These are phyloP conservation scores for Cuculus canorus DNA, from an alignment of 2,797 vertebrate genomes.

Conservation along the genomic window DNA sequence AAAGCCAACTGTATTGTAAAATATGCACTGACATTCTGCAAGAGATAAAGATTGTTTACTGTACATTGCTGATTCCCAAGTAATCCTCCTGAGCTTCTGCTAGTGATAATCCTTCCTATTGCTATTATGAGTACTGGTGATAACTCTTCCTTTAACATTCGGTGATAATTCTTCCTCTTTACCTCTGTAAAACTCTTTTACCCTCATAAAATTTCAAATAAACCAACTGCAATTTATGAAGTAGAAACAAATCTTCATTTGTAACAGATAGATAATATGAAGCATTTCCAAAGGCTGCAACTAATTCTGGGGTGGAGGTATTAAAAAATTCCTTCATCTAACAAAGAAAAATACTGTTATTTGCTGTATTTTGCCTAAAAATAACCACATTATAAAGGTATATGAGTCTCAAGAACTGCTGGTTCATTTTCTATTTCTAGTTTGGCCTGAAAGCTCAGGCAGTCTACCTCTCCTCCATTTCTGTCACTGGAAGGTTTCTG, in stretches of 20 bases:
- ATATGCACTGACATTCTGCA: conserved; percentile 23
- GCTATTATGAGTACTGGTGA: background rate
- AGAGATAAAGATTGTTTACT: conserved; percentile 55
- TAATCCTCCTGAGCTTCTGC: conserved; percentile 52
- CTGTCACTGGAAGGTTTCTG: background rate
- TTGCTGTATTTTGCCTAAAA: background rate
- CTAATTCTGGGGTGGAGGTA: background rate
- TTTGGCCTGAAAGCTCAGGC: background rate
- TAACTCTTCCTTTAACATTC: conserved; percentile 30
- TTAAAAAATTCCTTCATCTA: background rate
- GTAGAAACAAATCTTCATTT: background rate
- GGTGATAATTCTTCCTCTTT: conserved; percentile 38
- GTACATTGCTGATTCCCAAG: conserved; percentile 22
- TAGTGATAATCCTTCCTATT: conserved; percentile 34
- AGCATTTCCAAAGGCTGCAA: background rate
- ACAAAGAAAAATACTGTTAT: background rate
- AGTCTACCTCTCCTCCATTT: background rate
- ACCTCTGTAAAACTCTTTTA: background rate
- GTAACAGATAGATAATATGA: background rate
- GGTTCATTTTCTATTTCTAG: conserved; percentile 4
- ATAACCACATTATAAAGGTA: background rate
- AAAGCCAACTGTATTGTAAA: background rate
- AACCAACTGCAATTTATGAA: conserved; percentile 8
- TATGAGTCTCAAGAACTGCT: background rate
- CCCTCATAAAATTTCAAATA: conserved; percentile 5